These are phyloP conservation scores for Pitta sordida DNA, from an alignment of 2,113 vertebrate species.

Conservation along the genomic window DNA sequence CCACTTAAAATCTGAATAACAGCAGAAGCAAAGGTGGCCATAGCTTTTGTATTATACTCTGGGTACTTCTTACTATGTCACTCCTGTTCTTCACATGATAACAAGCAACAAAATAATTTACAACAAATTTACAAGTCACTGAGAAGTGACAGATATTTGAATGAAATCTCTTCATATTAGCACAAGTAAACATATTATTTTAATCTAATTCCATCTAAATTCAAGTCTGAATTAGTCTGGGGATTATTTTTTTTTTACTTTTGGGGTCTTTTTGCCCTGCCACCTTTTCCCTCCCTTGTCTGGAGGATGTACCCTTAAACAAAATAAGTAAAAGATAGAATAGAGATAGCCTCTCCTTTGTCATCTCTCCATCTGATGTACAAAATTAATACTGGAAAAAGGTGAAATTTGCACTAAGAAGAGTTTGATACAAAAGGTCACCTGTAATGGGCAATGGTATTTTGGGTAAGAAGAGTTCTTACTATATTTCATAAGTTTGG, in stretches of 20 bases:
- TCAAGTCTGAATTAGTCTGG: background rate
- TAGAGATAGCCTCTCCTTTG: background rate
- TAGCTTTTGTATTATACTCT: background rate
- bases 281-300: background rate
- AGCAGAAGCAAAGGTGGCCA: background rate
- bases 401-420: background rate
- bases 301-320: background rate
- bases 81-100: background rate
- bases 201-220: background rate
- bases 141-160: background rate
- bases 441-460: background rate
- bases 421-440: background rate
- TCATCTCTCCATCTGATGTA: background rate
- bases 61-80: background rate
- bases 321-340: background rate
- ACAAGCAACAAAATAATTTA: background rate
- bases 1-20: background rate
- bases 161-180: background rate
- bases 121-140: too few species aligned
- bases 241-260: background rate
- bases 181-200: background rate
- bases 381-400: background rate
- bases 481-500: background rate
- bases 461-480: background rate
- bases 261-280: background rate